Conservation (phyloP, 2,797 vertebrate genomes). For the Etheostoma perlongum region DNA sequence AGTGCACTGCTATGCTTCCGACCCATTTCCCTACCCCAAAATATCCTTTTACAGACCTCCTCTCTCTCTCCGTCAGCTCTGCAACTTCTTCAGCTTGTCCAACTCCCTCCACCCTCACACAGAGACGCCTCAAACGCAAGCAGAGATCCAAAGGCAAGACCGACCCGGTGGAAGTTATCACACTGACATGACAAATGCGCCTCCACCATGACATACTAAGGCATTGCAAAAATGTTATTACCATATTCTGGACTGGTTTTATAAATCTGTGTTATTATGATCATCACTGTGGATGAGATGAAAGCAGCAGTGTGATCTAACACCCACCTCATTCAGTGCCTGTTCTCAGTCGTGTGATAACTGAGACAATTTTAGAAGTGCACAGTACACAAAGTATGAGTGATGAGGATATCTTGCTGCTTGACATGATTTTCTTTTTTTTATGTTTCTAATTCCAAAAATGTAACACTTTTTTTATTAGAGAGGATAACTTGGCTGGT, state of each 20-base stretch:
- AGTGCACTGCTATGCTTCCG: constrained; percentile 53
- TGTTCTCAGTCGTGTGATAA: constrained; percentile 70
- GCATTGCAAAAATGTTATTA: constrained; percentile 40
- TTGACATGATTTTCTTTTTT: constrained; percentile 46
- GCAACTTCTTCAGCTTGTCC: constrained; percentile 57
- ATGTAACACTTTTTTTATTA: constrained; percentile 21
- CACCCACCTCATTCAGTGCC: constrained; percentile 78
- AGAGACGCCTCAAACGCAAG: constrained; percentile 84
- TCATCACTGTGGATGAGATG: constrained; percentile 82
- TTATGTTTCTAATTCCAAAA: constrained; percentile 55
- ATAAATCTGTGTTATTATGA: constrained; percentile 57
- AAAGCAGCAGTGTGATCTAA: constrained; percentile 69
- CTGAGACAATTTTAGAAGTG: constrained; percentile 72
- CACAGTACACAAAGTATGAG: constrained; percentile 62
- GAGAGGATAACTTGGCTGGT: constrained; percentile 36
- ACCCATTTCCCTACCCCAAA: constrained; percentile 61
- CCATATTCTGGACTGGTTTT: constrained; percentile 55
- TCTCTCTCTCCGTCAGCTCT: constrained; percentile 78
- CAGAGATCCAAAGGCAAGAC: constrained; percentile 77
- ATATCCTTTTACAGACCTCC: constrained; percentile 78
- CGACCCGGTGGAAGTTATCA: constrained; percentile 84
- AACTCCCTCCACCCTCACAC: constrained; percentile 53
- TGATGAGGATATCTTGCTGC: constrained; percentile 71
- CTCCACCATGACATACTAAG: constrained; percentile 40
- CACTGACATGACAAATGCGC: constrained; percentile 79